Base-by-base conservation (phyloP, 1,140 invertebrate species). In the Drosophila nebulosa region DNA sequence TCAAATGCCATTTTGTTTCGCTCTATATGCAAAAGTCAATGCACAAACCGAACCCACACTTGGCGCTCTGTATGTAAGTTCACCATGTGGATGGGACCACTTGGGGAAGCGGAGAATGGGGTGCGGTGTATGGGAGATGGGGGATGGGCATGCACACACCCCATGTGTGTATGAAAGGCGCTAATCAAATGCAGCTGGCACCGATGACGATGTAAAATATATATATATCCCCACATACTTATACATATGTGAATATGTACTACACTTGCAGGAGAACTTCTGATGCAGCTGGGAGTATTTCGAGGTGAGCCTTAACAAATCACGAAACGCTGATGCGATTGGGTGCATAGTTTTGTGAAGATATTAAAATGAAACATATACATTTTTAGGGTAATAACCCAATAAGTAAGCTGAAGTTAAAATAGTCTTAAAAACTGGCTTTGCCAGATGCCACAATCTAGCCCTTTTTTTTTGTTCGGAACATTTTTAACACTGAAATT, bases 171-270 rank as follows among this genome's bases (percentile, higher is more conserved):
- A 72, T 61, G 58, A 26, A 55, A 60, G 51, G 51, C 73, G 72
- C 76, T 79, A 79, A 79, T 84, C 80, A 85, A 85, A 74, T 79
- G 80, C 80, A 84, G 77, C 80, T 79, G 79, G 65, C 65, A 69
- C 46, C 39, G 62, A 56, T 58, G 53, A 68, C 72, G 64, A 72
- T 66, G 46, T 21, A 21, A 18, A 21, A 39, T 14, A 39, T 16
- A 14, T 1, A 39, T 42, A 18, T 18, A 42, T 18, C 16, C 16
- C 14, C 14, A 18, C n/a, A 32, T 32, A 32, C 30, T 32, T 32
- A 32, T 16, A 10, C n/a, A 16, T 16, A 39, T 16, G 1, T n/a
- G n/a, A n/a, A n/a, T n/a, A n/a, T n/a, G n/a, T n/a, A n/a, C n/a
- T 5, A 46, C 16, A 46, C 7, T 10, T 21, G 2, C 16, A 9